These are phyloP conservation scores for Asobara japonica DNA, from an alignment of 1,140 invertebrate genomes.

Conservation along the genomic window DNA sequence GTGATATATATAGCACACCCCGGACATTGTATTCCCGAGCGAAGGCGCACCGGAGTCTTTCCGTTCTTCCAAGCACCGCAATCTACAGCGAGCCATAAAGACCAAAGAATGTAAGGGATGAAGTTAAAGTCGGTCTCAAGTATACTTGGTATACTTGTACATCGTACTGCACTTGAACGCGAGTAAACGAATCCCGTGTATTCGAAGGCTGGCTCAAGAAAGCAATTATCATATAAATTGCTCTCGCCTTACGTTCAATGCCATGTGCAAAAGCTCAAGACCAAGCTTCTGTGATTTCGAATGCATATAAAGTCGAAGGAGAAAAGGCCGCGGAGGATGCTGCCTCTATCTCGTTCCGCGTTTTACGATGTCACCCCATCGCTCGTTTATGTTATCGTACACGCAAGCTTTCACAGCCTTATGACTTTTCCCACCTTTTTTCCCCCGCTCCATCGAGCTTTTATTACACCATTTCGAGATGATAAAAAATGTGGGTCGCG, in stretches of 20 bases:
- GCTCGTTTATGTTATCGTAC: conserved; percentile 2
- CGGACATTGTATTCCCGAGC: too few species aligned
- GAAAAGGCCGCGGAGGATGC: not conserved
- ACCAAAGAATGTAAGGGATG: not conserved
- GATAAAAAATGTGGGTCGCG: not conserved
- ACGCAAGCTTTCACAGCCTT: not conserved
- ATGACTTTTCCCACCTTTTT: not conserved
- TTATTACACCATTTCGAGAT: not conserved
- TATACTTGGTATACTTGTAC: conserved; percentile 29
- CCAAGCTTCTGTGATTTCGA: conserved; percentile 31
- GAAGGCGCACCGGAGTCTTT: not conserved
- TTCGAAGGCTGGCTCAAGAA: conserved; percentile 30
- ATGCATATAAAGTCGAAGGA: conserved; percentile 37
- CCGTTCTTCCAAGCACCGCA: not conserved
- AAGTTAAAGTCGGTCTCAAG: conserved; percentile 17
- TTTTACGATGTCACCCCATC: not conserved
- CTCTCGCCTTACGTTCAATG: conserved; percentile 38
- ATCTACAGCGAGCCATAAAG: conserved; percentile 32
- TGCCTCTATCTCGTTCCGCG: not conserved
- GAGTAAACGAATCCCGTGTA: conserved; percentile 44
- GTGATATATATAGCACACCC: too few species aligned
- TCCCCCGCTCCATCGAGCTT: not conserved
- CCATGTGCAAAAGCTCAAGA: conserved; percentile 24
- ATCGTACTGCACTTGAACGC: conserved; percentile 36
- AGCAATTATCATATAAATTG: conserved; percentile 58